Percentiles rank a stretch among this genome's conserved stretches.
phyloP scores from a whole-genome alignment of 2,888 invertebrate genomes.

The Meta bourneti region DNA sequence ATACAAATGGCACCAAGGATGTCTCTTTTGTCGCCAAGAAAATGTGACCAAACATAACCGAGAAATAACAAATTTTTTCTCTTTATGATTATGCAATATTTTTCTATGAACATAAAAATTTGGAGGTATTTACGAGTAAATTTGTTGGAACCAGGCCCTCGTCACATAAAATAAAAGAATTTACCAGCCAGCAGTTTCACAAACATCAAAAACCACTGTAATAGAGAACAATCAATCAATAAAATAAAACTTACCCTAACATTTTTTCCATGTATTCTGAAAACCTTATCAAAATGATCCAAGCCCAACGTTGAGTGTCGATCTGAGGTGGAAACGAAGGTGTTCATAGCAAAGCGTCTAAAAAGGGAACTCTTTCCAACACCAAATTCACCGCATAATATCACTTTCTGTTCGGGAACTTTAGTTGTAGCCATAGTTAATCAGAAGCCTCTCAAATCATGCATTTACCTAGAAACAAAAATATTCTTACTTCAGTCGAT shows the following conservation, averaged over 20 bases:
- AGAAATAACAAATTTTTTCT: no score
- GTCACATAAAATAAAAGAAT: no score
- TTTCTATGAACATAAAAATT: no score
- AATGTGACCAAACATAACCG: no score
- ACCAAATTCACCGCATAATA: conserved; percentile 96
- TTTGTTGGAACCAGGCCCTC: no score
- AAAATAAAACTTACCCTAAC: conserved; percentile 85
- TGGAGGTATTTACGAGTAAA: no score
- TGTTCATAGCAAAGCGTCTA: conserved; percentile 92
- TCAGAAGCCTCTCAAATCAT: no score
- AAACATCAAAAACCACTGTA: not conserved
- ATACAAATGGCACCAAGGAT: no score
- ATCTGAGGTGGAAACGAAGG: conserved; percentile 91
- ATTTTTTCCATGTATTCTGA: conserved; percentile 87
- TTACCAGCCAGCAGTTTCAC: not conserved
- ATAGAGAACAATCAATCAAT: not conserved
- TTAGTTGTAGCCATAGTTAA: conserved; percentile 76
- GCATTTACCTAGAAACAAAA: no score
- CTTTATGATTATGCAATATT: no score
- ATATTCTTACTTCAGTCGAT: no score
- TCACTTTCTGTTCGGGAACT: conserved; percentile 91
- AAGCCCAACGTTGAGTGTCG: conserved; percentile 89
- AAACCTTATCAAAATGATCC: conserved; percentile 93
- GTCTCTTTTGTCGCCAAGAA: no score
- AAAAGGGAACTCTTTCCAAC: conserved; percentile 97